Evolutionary conservation across 2,888 invertebrate genomes (phyloP).

Genomic region (Hydraecia micacea): DNA sequence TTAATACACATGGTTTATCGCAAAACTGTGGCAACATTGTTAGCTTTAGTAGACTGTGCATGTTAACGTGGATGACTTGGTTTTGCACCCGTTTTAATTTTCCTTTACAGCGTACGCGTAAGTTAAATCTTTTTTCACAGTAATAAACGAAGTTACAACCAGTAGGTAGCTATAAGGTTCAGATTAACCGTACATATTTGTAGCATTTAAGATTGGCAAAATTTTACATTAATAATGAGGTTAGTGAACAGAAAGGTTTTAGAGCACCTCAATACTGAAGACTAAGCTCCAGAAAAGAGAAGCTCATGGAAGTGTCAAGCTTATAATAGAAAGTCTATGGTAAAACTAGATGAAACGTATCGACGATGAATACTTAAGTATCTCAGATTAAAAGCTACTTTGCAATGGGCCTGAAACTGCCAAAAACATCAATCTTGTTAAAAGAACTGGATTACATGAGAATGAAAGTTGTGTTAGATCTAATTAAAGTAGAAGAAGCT

Average conservation of each 20-base stretch:
- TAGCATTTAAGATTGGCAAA: background rate
- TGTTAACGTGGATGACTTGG: background rate
- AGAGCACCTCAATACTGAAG: background rate
- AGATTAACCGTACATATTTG: no score
- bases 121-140: background rate
- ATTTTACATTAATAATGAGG: background rate
- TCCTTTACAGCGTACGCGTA: no score
- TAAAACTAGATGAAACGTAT: background rate
- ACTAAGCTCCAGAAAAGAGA: background rate
- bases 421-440: background rate
- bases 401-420: background rate
- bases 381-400: background rate
- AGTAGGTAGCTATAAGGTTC: background rate
- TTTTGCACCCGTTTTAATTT: background rate
- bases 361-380: background rate
- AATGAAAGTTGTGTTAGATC: background rate
- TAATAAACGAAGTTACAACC: background rate
- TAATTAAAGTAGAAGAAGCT: background rate
- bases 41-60: background rate
- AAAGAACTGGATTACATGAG: background rate
- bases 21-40: background rate
- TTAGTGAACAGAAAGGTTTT: background rate
- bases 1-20: constrained; percentile 15
- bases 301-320: background rate
- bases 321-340: background rate